These are phyloP conservation scores for Misgurnus mizolepis DNA, from an alignment of 2,113 vertebrate genomes.

Conservation along the genomic window DNA sequence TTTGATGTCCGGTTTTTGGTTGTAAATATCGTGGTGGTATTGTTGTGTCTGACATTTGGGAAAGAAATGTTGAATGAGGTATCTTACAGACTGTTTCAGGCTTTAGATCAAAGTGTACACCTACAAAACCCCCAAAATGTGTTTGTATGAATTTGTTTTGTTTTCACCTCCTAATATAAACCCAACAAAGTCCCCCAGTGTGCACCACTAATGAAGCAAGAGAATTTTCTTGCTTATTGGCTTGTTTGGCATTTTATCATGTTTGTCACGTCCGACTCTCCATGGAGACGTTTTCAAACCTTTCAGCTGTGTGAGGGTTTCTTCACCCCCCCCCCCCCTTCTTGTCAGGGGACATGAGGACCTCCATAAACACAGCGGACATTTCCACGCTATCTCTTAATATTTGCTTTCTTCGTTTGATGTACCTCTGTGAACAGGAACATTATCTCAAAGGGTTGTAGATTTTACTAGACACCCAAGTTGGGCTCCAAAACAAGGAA, in stretches of 20 bases:
- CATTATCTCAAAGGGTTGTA: background rate
- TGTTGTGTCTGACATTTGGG: constrained; percentile 9
- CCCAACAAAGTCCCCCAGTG: constrained; percentile 28
- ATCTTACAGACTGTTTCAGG: background rate
- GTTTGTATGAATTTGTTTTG: constrained; percentile 9
- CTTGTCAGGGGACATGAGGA: constrained; percentile 31
- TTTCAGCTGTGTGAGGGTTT: constrained; percentile 24
- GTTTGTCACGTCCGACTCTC: constrained; percentile 43
- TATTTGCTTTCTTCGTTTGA: background rate
- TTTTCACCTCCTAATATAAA: background rate
- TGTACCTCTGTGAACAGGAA: background rate
- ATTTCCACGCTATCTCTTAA: background rate
- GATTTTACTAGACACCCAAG: background rate
- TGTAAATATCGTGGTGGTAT: background rate
- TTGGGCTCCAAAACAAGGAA: constrained; percentile 1
- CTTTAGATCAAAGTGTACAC: background rate
- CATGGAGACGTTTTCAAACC: constrained; percentile 46
- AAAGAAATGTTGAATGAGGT: background rate
- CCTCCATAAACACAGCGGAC: constrained; percentile 10
- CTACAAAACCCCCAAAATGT: background rate
- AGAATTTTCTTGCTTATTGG: constrained; percentile 28
- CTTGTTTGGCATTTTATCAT: constrained; percentile 37
- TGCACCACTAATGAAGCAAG: constrained; percentile 2
- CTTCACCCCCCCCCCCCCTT: background rate
- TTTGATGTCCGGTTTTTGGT: background rate